Percentiles rank a stretch among this genome's conserved stretches.
phyloP scores from a whole-genome alignment of 1,140 invertebrate genomes.

The Campoletis sonorensis region DNA sequence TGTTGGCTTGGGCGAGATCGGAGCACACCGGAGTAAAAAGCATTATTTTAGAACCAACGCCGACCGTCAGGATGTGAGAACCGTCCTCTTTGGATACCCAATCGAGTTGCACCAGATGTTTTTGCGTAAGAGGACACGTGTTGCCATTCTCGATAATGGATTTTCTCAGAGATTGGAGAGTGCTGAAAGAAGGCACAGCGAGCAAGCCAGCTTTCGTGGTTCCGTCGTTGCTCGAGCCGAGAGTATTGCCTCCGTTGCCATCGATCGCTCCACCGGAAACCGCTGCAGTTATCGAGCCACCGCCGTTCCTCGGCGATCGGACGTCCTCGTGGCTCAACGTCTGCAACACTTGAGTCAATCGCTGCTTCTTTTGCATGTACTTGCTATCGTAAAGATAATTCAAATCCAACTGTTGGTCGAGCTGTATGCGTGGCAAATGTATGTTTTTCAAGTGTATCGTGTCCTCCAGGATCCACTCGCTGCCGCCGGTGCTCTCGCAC shows the following conservation, averaged over 20 bases:
- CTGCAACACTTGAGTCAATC: conserved; percentile 83
- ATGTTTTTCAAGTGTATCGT: conserved; percentile 94
- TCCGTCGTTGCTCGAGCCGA: conserved; percentile 67
- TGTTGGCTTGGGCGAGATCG: conserved; percentile 92
- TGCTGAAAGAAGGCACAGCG: conserved; percentile 95
- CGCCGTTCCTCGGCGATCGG: conserved; percentile 71
- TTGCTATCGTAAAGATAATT: conserved; percentile 89
- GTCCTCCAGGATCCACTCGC: conserved; percentile 99
- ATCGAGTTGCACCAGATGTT: conserved; percentile 94
- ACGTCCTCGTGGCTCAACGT: conserved; percentile 79
- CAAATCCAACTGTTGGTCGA: conserved; percentile 88
- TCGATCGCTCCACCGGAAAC: conserved; percentile 54
- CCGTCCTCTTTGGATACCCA: conserved; percentile 99
- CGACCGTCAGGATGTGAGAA: conserved; percentile 97
- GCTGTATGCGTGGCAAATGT: conserved; percentile 87
- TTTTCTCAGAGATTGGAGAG: conserved; percentile 90
- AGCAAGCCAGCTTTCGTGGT: conserved; percentile 78
- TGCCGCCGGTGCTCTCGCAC: conserved; percentile 98
- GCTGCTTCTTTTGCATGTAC: conserved; percentile 87
- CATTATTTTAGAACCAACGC: conserved; percentile 94
- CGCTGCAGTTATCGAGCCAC: not conserved
- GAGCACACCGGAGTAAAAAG: conserved; percentile 91
- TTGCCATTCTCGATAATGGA: conserved; percentile 94
- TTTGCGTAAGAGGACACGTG: conserved; percentile 91
- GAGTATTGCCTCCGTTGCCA: conserved; percentile 64